These are phyloP conservation scores for Pachyuromys duprasi DNA, from an alignment of 2,797 vertebrate genomes.

Conservation along the genomic window DNA sequence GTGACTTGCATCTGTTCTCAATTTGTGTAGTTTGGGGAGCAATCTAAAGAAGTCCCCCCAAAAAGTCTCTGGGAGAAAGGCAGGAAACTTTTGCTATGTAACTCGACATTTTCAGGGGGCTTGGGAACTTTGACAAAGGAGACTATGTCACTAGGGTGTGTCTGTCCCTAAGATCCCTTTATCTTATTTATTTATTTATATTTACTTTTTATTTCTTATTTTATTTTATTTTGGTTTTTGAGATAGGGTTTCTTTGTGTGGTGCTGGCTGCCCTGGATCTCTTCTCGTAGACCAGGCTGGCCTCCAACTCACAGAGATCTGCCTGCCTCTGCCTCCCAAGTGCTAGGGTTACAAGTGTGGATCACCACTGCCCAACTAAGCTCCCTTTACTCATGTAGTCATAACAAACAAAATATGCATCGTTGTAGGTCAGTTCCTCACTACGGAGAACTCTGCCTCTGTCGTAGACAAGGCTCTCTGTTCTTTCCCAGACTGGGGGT, in stretches of 20 bases:
- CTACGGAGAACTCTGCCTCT: not conserved
- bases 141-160: not conserved
- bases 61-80: not conserved
- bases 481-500: not conserved
- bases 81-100: not conserved
- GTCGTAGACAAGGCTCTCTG: not conserved
- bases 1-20: constrained; percentile 46
- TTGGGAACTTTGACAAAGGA: not conserved
- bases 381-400: not conserved
- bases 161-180: not conserved
- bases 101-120: not conserved
- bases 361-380: too few relatives aligned
- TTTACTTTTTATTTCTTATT: too few relatives aligned
- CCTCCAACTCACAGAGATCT: too few relatives aligned
- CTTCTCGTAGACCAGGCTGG: too few relatives aligned
- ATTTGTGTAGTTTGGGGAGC: constrained; percentile 26
- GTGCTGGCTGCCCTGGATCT: too few relatives aligned
- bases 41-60: constrained; percentile 8
- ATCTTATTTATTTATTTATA: too few relatives aligned
- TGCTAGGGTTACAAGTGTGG: too few relatives aligned
- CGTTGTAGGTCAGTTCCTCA: not conserved
- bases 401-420: not conserved
- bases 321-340: too few relatives aligned
- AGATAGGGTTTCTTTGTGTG: too few relatives aligned
- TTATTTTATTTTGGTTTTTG: too few relatives aligned